A percentile compares a stretch with the other conserved stretches of the same genome.
Evolutionary conservation across 2,888 invertebrate genomes (phyloP).

Genomic region (Philaethria dido): DNA sequence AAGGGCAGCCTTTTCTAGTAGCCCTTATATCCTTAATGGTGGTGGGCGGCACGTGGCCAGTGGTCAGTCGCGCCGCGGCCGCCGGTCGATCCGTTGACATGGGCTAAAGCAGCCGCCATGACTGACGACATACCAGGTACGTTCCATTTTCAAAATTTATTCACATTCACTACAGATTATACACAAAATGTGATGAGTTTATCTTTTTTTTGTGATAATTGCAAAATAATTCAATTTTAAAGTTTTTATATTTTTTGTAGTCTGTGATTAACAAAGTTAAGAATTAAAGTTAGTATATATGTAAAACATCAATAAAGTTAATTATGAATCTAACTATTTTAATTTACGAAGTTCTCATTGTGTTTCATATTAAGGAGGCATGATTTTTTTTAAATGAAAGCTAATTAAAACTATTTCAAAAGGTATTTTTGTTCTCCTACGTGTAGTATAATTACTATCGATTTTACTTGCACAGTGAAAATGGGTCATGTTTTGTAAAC

Average conservation of each 20-base stretch:
- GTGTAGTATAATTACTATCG: slow-evolving; percentile 31
- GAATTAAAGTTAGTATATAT: not conserved
- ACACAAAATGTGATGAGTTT: not conserved
- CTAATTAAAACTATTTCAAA: slow-evolving; percentile 23
- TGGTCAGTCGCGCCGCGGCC: slow-evolving; percentile 77
- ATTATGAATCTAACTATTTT: not conserved
- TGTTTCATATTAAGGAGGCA: not conserved
- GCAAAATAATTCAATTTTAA: not conserved
- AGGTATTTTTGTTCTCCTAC: slow-evolving; percentile 25
- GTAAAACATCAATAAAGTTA: not conserved
- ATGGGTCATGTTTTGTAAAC: slow-evolving; percentile 37
- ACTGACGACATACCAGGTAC: slow-evolving; percentile 78
- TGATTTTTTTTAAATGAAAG: not conserved
- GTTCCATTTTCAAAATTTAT: slow-evolving; percentile 45
- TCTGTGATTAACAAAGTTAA: not conserved
- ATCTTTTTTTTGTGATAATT: not conserved
- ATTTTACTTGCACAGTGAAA: slow-evolving; percentile 28
- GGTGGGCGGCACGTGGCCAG: slow-evolving; percentile 64
- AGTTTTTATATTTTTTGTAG: not conserved
- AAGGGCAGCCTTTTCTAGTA: slow-evolving; percentile 50
- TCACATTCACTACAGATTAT: not conserved
- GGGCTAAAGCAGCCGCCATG: slow-evolving; percentile 57
- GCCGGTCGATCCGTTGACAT: slow-evolving; percentile 61
- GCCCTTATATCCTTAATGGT: slow-evolving; percentile 47
- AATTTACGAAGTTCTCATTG: not conserved